Evolutionary conservation across 2,888 invertebrate genomes (phyloP).

Genomic region (Drosophila mimica): DNA sequence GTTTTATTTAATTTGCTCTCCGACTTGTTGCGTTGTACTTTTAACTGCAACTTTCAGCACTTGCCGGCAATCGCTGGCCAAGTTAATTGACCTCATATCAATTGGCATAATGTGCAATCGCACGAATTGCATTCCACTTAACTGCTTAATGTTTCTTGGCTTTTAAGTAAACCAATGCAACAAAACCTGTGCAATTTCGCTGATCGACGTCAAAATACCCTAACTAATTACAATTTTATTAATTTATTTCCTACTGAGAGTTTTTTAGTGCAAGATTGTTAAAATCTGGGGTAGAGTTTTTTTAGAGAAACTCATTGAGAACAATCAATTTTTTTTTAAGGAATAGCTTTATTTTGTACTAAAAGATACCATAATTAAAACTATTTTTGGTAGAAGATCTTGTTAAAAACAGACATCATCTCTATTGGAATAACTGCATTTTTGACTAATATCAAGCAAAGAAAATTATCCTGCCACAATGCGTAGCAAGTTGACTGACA

Average conservation of each 20-base stretch:
- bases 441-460: not conserved
- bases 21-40: constrained; percentile 2
- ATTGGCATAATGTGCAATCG: constrained; percentile 12
- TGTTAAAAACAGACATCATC: not conserved
- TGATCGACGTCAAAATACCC: not conserved
- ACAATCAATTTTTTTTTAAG: not conserved
- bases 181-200: not conserved
- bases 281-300: not conserved
- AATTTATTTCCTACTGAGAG: not conserved
- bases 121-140: constrained; percentile 14
- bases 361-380: not conserved
- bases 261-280: not conserved
- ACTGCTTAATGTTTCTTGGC: not conserved
- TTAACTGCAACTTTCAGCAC: constrained; percentile 1
- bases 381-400: not conserved
- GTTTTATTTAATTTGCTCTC: not conserved
- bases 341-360: not conserved
- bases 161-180: not conserved
- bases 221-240: not conserved
- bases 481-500: not conserved
- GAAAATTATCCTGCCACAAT: not conserved
- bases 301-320: not conserved
- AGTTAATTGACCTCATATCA: constrained; percentile 20
- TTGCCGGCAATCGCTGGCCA: not conserved
- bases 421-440: not conserved